These are phyloP conservation scores for Griposia aprilina DNA, from an alignment of 2,888 invertebrate genomes.

Conservation along the genomic window DNA sequence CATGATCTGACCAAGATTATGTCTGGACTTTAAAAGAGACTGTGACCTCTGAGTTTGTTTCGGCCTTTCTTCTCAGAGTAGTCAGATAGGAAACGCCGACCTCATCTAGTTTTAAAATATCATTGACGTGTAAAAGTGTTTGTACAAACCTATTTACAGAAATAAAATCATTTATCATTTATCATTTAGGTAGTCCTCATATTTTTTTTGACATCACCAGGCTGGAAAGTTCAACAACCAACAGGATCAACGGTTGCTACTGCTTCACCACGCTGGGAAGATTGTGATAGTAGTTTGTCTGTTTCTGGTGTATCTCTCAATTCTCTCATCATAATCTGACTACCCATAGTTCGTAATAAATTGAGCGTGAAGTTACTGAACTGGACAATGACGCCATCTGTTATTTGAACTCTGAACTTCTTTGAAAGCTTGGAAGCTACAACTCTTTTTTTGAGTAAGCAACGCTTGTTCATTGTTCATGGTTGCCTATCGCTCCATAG, in stretches of 20 bases:
- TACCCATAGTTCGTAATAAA: neutral
- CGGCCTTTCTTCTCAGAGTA: no score
- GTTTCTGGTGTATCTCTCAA: neutral
- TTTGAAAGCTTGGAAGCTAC: neutral
- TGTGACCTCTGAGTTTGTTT: no score
- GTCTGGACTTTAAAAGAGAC: no score
- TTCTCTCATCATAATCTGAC: neutral
- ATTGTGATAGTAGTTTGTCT: neutral
- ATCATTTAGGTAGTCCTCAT: no score
- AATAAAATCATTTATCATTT: no score
- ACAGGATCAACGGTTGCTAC: neutral
- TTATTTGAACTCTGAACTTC: neutral
- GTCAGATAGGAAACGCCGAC: no score
- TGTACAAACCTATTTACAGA: no score
- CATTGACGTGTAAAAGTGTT: no score
- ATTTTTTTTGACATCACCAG: no score
- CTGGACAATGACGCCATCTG: constrained; percentile 24
- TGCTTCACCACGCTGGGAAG: neutral
- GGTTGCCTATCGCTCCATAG: constrained; percentile 4
- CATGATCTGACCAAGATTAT: no score
- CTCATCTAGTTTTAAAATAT: no score
- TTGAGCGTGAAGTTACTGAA: neutral
- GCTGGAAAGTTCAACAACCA: neutral
- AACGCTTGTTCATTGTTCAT: neutral
- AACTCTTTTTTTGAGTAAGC: neutral